Evolutionary conservation across 2,113 vertebrate genomes (phyloP).

Genomic region (Scolopax mira): DNA sequence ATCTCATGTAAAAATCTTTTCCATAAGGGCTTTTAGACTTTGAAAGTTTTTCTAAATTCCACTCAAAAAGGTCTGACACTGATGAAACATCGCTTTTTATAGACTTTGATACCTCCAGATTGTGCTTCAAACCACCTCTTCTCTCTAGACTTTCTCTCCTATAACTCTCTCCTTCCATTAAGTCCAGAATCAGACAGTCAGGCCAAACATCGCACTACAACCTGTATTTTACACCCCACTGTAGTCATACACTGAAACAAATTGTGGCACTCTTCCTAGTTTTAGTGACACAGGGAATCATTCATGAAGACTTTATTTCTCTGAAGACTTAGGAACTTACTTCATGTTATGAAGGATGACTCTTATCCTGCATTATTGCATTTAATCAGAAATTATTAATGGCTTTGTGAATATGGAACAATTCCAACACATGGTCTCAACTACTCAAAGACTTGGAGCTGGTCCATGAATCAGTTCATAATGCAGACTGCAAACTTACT

Average conservation of each 20-base stretch:
- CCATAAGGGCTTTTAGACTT: not conserved
- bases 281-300: not conserved
- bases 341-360: not conserved
- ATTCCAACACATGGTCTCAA: not conserved
- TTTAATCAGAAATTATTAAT: not conserved
- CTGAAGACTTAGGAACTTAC: not conserved
- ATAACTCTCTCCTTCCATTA: not conserved
- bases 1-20: not conserved
- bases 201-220: not conserved
- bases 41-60: not conserved
- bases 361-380: not conserved
- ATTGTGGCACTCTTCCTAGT: not conserved
- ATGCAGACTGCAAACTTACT: not conserved
- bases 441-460: not conserved
- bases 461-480: not conserved
- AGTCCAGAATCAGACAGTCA: not conserved
- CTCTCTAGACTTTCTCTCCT: not conserved
- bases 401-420: not conserved
- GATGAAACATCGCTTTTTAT: not conserved
- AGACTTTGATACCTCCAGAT: not conserved
- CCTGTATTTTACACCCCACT: not conserved
- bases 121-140: not conserved
- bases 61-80: not conserved
- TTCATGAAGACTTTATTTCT: not conserved
- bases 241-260: not conserved